phyloP scores from a whole-genome alignment of 2,113 vertebrate genomes.

The Pycnonotus jocosus region DNA sequence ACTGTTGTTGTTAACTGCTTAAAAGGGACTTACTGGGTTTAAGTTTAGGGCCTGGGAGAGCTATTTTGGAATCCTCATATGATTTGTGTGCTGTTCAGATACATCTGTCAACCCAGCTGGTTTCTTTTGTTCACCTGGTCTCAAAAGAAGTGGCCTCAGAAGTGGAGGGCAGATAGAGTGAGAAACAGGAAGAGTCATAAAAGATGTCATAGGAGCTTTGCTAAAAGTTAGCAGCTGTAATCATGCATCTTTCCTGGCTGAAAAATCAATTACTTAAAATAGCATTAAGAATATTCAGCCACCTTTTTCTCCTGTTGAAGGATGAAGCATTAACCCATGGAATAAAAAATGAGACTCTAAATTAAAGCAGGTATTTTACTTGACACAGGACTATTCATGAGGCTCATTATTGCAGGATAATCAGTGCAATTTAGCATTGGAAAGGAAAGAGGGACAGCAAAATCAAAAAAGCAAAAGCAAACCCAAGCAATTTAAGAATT shows the following conservation, averaged over 20 bases:
- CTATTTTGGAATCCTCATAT: neutral
- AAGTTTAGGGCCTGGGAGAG: neutral
- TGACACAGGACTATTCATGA: neutral
- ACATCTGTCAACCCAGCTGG: neutral
- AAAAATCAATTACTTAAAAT: neutral
- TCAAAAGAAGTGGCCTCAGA: neutral
- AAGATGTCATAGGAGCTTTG: neutral
- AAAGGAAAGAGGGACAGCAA: neutral
- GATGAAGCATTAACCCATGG: neutral
- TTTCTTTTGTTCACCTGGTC: neutral
- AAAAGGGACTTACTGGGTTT: neutral
- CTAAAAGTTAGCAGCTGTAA: neutral
- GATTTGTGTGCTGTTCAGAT: neutral
- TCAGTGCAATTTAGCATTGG: neutral
- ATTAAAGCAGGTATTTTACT: neutral
- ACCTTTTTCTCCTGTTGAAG: neutral
- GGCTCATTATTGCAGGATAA: neutral
- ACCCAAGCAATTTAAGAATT: neutral
- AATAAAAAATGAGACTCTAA: neutral
- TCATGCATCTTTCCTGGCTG: neutral
- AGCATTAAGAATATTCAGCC: neutral
- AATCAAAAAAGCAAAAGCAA: neutral
- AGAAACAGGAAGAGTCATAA: neutral
- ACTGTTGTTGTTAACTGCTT: neutral
- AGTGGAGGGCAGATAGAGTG: neutral